A percentile compares a stretch with the other conserved stretches of the same genome.
Conservation (phyloP, 2,113 vertebrate genomes). For the Dasyprocta punctata region DNA sequence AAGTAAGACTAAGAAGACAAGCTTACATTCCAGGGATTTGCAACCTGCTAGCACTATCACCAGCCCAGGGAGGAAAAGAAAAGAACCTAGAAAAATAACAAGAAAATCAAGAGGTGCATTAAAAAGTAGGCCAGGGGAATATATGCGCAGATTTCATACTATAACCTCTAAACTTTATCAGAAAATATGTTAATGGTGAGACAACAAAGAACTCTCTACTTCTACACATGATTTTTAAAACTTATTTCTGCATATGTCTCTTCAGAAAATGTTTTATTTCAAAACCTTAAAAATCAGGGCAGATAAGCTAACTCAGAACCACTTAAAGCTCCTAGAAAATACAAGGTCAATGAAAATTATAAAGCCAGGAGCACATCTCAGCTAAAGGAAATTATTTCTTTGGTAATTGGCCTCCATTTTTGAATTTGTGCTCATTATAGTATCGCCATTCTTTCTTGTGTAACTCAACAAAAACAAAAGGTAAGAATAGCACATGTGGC, state of each 20-base stretch:
- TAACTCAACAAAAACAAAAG: slow-evolving; percentile 55
- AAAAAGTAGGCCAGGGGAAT: slow-evolving; percentile 46
- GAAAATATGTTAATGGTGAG: slow-evolving; percentile 21
- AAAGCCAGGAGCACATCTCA: not conserved
- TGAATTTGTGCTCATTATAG: slow-evolving; percentile 16
- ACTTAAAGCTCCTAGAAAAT: slow-evolving; percentile 48
- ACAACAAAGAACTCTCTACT: slow-evolving; percentile 32
- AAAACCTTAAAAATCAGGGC: slow-evolving; percentile 24
- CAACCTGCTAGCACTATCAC: not conserved
- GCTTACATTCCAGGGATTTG: not conserved
- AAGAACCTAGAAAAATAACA: not conserved
- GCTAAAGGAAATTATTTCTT: slow-evolving; percentile 18
- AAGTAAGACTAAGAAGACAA: not conserved
- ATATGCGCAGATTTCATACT: slow-evolving; percentile 34
- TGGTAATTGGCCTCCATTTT: slow-evolving; percentile 50
- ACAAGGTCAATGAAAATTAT: slow-evolving; percentile 42
- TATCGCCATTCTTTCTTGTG: not conserved
- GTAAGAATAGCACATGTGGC: not conserved
- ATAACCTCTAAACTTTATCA: not conserved
- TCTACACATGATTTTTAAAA: slow-evolving; percentile 9
- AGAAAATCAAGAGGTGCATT: not conserved
- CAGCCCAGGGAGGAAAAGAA: not conserved
- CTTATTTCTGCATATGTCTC: slow-evolving; percentile 9
- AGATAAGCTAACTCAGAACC: slow-evolving; percentile 39
- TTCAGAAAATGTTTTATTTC: slow-evolving; percentile 50